Base-by-base conservation (phyloP, 2,888 invertebrate species). In the Lathronympha strigana region DNA sequence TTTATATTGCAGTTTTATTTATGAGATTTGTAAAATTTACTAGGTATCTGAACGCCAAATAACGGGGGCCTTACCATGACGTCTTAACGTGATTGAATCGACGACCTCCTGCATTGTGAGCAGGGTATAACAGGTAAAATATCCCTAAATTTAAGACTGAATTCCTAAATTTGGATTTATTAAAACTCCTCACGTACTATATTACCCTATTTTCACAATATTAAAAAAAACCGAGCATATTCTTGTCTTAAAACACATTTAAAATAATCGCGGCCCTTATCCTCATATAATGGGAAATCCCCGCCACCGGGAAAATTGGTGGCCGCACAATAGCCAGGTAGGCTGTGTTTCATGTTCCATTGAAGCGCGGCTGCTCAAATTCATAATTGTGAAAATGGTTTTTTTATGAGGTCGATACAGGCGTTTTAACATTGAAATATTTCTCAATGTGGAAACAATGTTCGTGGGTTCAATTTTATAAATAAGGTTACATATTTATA, bases 231-330 rank as follows among this genome's bases (percentile, higher is more conserved):
- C 13, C n/a, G 74, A 69, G 71, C 71, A 76, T 76, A 71, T 78
- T 77, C 75, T 72, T 70, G 73, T 77, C 77, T 72, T 71, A 68
- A 74, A 76, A 76, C 69, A 75, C 73, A 75, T 79, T 79, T 73
- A 75, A 79, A 81, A 76, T 74, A 76, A 76, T 76, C 72, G 68
- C 69, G 50, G 69, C 69, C 72, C 75, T 76, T 77, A 77, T 75
- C 70, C 74, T 63, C 62, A 66, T 72, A 72, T 80, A 80, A 81
- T 78, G 76, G 75, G 28, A 38, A 50, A 50, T 21, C 31, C 31
- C 40, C 53, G 45, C 43, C 49, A 36, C 33, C 13, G 36, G 58
- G 28, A 40, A 61, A 61, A 47, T 61, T 47, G 43, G 28, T 43
- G 64, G 58, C 17, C 50, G 57, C 60, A 64, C 64, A 64, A 64